A percentile compares a stretch with the other conserved stretches of the same genome.
Conservation (phyloP, 2,888 invertebrate genomes). For the Gastrophysa polygoni region DNA sequence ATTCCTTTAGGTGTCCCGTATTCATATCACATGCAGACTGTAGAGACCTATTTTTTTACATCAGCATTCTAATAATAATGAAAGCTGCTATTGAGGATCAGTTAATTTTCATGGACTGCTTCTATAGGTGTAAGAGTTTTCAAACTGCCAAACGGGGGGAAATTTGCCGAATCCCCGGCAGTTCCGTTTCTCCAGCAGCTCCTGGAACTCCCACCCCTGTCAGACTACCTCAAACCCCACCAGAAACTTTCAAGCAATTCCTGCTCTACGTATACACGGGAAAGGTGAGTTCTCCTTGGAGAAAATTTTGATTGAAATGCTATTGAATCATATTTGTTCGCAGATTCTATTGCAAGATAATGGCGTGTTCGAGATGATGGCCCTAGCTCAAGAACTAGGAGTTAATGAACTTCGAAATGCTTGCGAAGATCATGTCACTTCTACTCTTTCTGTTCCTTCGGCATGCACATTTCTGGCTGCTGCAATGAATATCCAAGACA, state of each 20-base stretch:
- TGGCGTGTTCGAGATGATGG: constrained; percentile 90
- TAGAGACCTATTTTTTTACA: too few relatives aligned
- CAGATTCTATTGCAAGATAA: constrained; percentile 84
- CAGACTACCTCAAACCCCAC: constrained; percentile 84
- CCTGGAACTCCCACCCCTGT: constrained; percentile 81
- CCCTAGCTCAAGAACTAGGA: constrained; percentile 85
- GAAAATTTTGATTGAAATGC: too few relatives aligned
- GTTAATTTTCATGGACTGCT: too few relatives aligned
- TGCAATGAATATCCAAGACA: constrained; percentile 87
- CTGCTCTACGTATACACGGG: constrained; percentile 90
- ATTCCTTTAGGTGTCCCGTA: too few relatives aligned
- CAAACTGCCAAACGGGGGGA: constrained; percentile 86
- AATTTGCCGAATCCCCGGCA: constrained; percentile 80
- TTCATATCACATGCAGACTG: too few relatives aligned
- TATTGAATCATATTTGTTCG: too few relatives aligned
- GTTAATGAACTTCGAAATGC: constrained; percentile 84
- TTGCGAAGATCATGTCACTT: constrained; percentile 91
- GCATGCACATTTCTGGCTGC: constrained; percentile 87
- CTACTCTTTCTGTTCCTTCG: constrained; percentile 84
- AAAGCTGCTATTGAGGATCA: constrained; percentile 45
- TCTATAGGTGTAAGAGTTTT: constrained; percentile 83
- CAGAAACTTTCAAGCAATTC: constrained; percentile 86
- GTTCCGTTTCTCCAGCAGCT: constrained; percentile 75
- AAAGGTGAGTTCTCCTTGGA: constrained; percentile 79
- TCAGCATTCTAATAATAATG: too few relatives aligned